Evolutionary conservation across 1,140 invertebrate genomes (phyloP).

Genomic region (Brachionus manjavacas): DNA sequence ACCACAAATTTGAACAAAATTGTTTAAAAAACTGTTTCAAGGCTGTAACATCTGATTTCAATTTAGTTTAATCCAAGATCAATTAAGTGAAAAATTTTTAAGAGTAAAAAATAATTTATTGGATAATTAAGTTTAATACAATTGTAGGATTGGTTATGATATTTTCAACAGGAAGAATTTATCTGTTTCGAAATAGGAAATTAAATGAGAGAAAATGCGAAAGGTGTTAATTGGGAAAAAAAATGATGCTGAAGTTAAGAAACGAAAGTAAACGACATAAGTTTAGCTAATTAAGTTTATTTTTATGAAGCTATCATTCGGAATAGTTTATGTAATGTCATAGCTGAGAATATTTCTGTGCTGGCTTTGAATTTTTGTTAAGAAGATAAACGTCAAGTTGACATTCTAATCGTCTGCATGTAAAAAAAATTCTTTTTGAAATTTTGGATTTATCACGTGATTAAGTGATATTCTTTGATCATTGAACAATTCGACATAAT

Average conservation of each 20-base stretch:
- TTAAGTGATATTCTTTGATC: constrained; percentile 35
- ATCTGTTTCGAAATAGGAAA: neutral
- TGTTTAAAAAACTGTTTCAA: constrained; percentile 31
- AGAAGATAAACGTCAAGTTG: constrained; percentile 17
- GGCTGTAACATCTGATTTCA: constrained; percentile 1
- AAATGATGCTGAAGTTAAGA: constrained; percentile 25
- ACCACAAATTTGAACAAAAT: neutral
- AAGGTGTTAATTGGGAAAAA: constrained; percentile 39
- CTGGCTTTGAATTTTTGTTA: constrained; percentile 3
- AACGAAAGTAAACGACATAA: neutral
- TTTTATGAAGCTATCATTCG: constrained; percentile 1
- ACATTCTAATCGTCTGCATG: neutral
- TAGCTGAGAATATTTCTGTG: constrained; percentile 17
- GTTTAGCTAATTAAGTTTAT: constrained; percentile 33
- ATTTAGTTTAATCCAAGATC: constrained; percentile 32
- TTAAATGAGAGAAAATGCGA: neutral
- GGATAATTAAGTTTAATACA: neutral
- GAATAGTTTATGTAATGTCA: neutral
- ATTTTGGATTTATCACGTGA: constrained; percentile 33
- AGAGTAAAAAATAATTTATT: neutral
- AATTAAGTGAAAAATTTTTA: constrained; percentile 31
- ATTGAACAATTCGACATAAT: constrained; percentile 23
- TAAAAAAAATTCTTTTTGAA: constrained; percentile 22
- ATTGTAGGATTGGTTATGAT: neutral
- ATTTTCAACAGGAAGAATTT: neutral